A percentile compares a stretch with the other conserved stretches of the same genome.
phyloP scores from a whole-genome alignment of 2,888 invertebrate species.

The Heliconius erato region DNA sequence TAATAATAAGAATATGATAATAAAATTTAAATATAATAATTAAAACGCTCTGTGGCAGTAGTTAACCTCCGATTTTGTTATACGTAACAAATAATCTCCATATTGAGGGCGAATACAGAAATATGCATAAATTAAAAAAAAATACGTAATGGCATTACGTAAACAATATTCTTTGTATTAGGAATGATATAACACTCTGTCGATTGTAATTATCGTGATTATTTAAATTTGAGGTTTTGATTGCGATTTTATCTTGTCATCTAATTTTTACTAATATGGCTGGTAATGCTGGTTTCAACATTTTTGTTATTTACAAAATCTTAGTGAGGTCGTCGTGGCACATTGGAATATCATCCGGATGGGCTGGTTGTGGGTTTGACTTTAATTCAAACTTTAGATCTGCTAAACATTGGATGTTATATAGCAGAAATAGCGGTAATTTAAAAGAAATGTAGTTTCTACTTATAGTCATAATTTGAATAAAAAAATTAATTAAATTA shows the following conservation, averaged over 20 bases:
- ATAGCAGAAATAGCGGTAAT: no score
- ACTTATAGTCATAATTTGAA: no score
- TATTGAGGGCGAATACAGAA: constrained; percentile 26
- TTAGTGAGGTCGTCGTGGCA: neutral
- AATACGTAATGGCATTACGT: constrained; percentile 32
- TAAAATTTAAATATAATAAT: neutral
- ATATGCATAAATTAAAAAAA: constrained; percentile 35
- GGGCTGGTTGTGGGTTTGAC: no score
- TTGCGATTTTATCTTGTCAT: constrained; percentile 17
- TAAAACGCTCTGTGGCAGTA: neutral
- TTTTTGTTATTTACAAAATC: neutral
- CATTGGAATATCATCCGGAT: no score
- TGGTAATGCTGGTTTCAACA: neutral
- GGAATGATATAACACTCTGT: constrained; percentile 22
- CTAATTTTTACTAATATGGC: neutral
- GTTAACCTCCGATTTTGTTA: constrained; percentile 20
- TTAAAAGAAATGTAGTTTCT: no score
- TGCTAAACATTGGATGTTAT: no score
- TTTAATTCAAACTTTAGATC: no score
- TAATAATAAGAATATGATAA: neutral
- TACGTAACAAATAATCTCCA: constrained; percentile 36
- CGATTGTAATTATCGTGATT: constrained; percentile 19
- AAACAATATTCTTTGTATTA: constrained; percentile 32
- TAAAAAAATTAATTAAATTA: no score
- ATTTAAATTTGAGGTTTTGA: constrained; percentile 14